A percentile compares a stretch with the other conserved stretches of the same genome.
These are phyloP conservation scores for Emydoidea blandingii DNA, from an alignment of 2,797 vertebrate species.

Conservation along the genomic window DNA sequence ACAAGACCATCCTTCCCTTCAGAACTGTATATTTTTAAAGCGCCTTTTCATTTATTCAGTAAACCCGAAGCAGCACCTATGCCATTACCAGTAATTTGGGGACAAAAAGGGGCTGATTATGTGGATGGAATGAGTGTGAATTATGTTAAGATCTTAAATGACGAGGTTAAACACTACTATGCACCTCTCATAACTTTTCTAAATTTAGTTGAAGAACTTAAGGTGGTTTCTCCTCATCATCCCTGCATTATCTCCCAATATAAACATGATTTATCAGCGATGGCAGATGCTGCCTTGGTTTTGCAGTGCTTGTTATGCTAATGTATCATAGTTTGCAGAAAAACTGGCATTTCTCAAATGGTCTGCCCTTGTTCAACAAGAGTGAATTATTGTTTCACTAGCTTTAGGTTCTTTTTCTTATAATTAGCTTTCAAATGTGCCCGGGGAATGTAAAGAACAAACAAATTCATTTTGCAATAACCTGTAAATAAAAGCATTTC, in stretches of 20 bases:
- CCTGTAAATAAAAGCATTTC: conserved; percentile 62
- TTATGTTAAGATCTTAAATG: neutral
- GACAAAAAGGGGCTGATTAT: neutral
- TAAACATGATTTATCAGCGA: conserved; percentile 38
- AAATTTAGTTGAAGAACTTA: neutral
- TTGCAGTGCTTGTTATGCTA: conserved; percentile 35
- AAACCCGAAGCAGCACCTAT: neutral
- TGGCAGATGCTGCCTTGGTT: conserved; percentile 14
- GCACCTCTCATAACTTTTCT: neutral
- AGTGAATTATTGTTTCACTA: conserved; percentile 52
- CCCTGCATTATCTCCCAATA: conserved; percentile 9
- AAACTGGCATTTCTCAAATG: conserved; percentile 35
- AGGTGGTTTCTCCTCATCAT: neutral
- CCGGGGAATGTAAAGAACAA: conserved; percentile 43
- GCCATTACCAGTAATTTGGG: neutral
- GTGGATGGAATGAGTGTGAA: neutral
- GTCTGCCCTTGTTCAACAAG: conserved; percentile 39
- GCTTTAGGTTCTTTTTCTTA: neutral
- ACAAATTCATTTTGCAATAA: conserved; percentile 56
- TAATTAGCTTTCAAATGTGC: conserved; percentile 60
- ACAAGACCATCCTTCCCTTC: neutral
- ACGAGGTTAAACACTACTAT: neutral
- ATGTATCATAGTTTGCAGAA: conserved; percentile 10
- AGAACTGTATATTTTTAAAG: conserved; percentile 9
- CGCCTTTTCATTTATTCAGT: neutral